phyloP scores from a whole-genome alignment of 92 coral and sea anemone species.

The Chrysogorgia sp. region DNA sequence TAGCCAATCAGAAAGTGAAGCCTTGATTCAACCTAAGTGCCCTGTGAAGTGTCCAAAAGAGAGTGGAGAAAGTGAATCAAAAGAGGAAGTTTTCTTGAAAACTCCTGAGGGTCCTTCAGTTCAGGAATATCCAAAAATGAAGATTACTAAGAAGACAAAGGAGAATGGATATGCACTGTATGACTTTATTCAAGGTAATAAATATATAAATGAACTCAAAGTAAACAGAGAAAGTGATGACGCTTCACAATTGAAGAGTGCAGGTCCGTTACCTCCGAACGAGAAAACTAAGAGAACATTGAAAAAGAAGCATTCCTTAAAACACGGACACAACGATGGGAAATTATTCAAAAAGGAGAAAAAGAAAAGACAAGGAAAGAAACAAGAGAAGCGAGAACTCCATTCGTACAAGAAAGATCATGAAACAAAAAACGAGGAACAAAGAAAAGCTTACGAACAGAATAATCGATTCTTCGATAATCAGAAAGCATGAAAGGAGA shows the following conservation, averaged over 20 bases:
- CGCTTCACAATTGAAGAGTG: background rate
- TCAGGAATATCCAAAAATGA: background rate
- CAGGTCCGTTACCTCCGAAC: slow-evolving; percentile 4
- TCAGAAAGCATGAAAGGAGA: background rate
- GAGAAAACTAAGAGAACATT: background rate
- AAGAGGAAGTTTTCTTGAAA: background rate
- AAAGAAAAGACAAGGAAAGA: slow-evolving; percentile 4
- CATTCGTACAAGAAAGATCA: background rate
- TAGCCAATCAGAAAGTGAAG: background rate
- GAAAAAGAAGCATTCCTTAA: background rate
- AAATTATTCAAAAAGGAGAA: background rate
- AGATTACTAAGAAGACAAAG: background rate
- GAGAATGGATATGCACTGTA: background rate
- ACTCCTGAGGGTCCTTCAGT: background rate
- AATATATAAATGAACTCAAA: background rate
- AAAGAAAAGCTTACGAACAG: background rate
- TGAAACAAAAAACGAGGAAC: background rate
- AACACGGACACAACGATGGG: background rate
- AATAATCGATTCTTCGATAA: background rate
- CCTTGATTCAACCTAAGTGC: slow-evolving; percentile 15
- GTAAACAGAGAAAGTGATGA: background rate
- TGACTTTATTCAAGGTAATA: slow-evolving; percentile 8
- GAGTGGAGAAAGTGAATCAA: background rate
- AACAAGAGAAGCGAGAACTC: background rate
- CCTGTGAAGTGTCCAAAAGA: slow-evolving; percentile 6